Evolutionary conservation across 1,140 invertebrate genomes (phyloP).

Genomic region (Ostrea edulis): DNA sequence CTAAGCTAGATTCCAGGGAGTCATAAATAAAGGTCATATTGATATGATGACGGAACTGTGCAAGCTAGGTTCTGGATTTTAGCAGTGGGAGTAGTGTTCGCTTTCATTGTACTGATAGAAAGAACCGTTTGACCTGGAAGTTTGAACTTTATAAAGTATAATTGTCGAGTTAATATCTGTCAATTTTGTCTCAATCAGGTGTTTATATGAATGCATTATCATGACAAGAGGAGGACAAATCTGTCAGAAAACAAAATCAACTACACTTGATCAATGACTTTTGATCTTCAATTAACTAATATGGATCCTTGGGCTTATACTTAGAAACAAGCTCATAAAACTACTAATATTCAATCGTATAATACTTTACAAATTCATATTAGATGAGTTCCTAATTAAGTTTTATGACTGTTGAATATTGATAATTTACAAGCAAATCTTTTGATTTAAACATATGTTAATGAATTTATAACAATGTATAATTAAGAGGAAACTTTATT

Average conservation of each 20-base stretch:
- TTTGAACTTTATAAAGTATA: not conserved
- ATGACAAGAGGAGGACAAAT: not conserved
- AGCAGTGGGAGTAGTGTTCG: too few species aligned
- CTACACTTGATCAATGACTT: not conserved
- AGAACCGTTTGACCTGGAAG: not conserved
- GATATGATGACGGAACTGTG: too few species aligned
- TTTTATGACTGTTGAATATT: conserved; percentile 9
- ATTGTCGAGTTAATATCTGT: conserved; percentile 14
- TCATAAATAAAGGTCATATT: too few species aligned
- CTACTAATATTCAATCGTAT: conserved; percentile 7
- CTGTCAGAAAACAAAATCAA: conserved; percentile 21
- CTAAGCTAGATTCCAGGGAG: too few species aligned
- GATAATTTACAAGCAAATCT: not conserved
- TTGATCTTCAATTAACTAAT: not conserved
- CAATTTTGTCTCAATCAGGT: conserved; percentile 4
- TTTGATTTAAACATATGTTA: too few species aligned
- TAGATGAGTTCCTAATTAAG: conserved; percentile 6
- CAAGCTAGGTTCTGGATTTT: too few species aligned
- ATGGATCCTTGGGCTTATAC: not conserved
- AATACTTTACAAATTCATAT: not conserved
- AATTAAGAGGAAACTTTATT: too few species aligned
- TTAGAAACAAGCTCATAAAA: not conserved
- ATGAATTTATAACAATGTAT: too few species aligned
- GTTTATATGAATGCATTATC: conserved; percentile 35
- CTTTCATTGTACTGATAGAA: not conserved